Evolutionary conservation across 2,888 invertebrate species (phyloP), one percentile per base, ranked within the genome.

Genomic region (Halictus quadricinctus): DNA sequence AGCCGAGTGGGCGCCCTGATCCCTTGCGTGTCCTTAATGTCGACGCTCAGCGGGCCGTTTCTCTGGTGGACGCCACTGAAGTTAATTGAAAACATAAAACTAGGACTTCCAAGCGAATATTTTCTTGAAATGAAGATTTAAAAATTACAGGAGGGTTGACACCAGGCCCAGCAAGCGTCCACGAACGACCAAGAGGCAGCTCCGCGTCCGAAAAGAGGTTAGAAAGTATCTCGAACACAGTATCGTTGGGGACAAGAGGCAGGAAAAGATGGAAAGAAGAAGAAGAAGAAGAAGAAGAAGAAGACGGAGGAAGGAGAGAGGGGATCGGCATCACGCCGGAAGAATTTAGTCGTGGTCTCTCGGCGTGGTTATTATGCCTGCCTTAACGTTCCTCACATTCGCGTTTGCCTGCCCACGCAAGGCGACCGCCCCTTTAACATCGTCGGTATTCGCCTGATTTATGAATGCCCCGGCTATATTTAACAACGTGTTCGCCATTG

Each of bases 391-490:
- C 87, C 83, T 88, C 84, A 84, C 90, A 88, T 88, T 90, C 90
- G 89, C 88, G 88, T 90, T 87, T 87, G 87, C 85, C 90, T 85
- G 74, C 91, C 91, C 92, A 91, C 91, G 91, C 91, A 87, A 87
- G 85, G 86, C 88, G 87, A 90, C 91, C 92, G 91, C 92, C 91
- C 92, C 91, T 92, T 90, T 91, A 91, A 92, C 92, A 92, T 91
- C 92, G 91, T 84, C 91, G 92, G 91, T 91, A 92, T 91, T 91
- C 91, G 90, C 91, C 92, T 91, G 91, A 91, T 91, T 91, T 91
- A 91, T 91, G 92, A 92, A 91, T 90, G 90, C 92, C 88, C 88
- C 79, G 91, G 91, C 92, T 91, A 92, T 91, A 91, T 91, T 91
- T 91, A 92, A 91, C 91, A 91, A 89, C 91, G 85, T 90, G 92